These are phyloP conservation scores for Peromyscus attwateri DNA, from an alignment of 2,797 vertebrate genomes.

Conservation along the genomic window DNA sequence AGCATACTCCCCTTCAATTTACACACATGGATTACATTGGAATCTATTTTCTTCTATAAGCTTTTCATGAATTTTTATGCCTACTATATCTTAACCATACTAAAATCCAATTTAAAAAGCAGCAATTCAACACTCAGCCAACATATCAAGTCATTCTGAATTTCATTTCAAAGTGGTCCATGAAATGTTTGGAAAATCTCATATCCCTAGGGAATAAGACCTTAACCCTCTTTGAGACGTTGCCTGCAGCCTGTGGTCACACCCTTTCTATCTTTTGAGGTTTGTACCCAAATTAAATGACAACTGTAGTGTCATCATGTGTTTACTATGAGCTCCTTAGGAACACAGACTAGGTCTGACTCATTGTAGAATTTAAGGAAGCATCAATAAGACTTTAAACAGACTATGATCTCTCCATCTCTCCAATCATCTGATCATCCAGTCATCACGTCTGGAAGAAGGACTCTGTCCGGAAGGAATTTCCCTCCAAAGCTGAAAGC, in stretches of 20 bases:
- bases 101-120: constrained; percentile 52
- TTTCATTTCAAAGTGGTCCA: constrained; percentile 24
- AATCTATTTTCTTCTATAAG: constrained; percentile 33
- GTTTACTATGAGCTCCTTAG: not conserved
- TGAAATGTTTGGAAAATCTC: constrained; percentile 26
- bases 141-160: constrained; percentile 48
- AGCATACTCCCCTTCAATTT: not conserved
- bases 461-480: not conserved
- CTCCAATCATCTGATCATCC: not conserved
- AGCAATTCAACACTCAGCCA: constrained; percentile 33
- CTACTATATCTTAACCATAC: not conserved
- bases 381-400: not conserved
- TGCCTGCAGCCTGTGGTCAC: not conserved
- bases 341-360: not conserved
- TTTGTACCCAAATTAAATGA: not conserved
- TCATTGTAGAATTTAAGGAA: not conserved
- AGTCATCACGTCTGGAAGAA: not conserved
- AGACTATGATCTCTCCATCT: not conserved
- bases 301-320: not conserved
- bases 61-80: constrained; percentile 49
- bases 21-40: not conserved
- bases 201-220: not conserved
- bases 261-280: not conserved
- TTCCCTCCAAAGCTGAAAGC: not conserved
- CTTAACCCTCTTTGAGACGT: not conserved